Base-by-base conservation (phyloP, 2,797 vertebrate genomes). In the Meda fulgida region DNA sequence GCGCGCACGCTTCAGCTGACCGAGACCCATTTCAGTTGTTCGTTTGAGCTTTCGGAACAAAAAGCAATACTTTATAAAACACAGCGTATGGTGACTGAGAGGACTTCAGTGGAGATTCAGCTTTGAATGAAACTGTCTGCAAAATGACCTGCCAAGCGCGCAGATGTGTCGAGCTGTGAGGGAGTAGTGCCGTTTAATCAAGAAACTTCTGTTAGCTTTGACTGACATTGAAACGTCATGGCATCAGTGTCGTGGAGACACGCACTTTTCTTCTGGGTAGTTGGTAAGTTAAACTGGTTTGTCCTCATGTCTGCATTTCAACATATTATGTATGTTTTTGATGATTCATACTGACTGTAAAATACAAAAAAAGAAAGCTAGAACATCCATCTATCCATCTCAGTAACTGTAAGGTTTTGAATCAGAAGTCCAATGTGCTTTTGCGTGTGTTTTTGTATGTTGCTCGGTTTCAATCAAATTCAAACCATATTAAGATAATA, bases 241-340 rank as follows among this genome's bases (percentile, higher is more conserved):
- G 81, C 84, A 38, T 83, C 73, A 51, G 53, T 63, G 46, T 77
- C 73, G 21, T 67, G 70, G 71, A 87, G 78, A 80, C 88, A 72
- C 26, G 66, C 75, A 38, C 48, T 88, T 53, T 34, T 89, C 46
- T 85, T 85, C 65, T 60, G 86, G 7, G 31, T 88, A 10, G 53
- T 81, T 55, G 87, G 89, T 90, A 76, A 89, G 89, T 90, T 84
- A 16, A 51, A 51, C 77, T 63, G 51, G 73, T 83, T 67, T 38
- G 31, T 83, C 53, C 53, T 23, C n/a, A 38, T 40, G 63, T n/a
- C 77, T 65, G 55, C 43, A 26, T 46, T 82, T 26, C 29, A 26
- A 10, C 26, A 55, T 73, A n/a, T 51, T n/a, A 19, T 51, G 55
- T 21, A 1, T 36, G 19, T 48, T 80, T 76, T 23, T 53, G 58